Evolutionary conservation across 2,113 vertebrate species (phyloP), one percentile per base, ranked within the genome.

Genomic region (Nothobranchius furzeri): DNA sequence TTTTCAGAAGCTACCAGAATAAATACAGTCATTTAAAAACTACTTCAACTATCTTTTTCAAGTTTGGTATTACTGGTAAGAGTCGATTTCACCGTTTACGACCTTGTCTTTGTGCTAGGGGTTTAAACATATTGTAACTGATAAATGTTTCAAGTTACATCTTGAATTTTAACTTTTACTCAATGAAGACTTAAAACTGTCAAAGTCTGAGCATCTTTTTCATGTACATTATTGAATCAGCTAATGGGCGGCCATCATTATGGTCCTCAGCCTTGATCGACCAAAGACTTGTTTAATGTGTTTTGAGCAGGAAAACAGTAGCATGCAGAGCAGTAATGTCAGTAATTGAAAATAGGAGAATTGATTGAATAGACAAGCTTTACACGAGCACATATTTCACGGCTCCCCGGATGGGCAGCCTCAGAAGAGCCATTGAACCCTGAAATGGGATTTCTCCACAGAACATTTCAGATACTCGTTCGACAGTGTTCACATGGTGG

Each of bases 401-500:
- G 30, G 64, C 79, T 75, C 81, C 73, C 72, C 35, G 74, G 79
- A 78, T 85, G 76, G 82, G 77, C 68, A 25, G 67, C 65, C 82
- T 74, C 48, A 60, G 63, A 85, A 86, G 76, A 90, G 86, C 85
- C 73, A 81, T 83, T 77, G 85, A 85, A 88, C 82, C 91, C 90
- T 92, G 90, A 91, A 92, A 92, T 92, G 83, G 86, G 85, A 87
- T 90, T 90, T 89, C 80, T 85, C 75, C 77, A 37, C 75, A 83
- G 65, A 88, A 88, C 82, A 88, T 85, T 90, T 82, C 68, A 80
- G 83, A 86, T 71, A 68, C 76, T 79, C 47, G 59, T 78, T 79
- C 64, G 46, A 85, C 86, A 84, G 74, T 62, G 82, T 78, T 83
- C 69, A 67, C 82, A 69, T 40, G 75, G 63, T 8, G 45, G 76